These are phyloP conservation scores for Acleris literana DNA, from an alignment of 2,888 invertebrate genomes.

Conservation along the genomic window DNA sequence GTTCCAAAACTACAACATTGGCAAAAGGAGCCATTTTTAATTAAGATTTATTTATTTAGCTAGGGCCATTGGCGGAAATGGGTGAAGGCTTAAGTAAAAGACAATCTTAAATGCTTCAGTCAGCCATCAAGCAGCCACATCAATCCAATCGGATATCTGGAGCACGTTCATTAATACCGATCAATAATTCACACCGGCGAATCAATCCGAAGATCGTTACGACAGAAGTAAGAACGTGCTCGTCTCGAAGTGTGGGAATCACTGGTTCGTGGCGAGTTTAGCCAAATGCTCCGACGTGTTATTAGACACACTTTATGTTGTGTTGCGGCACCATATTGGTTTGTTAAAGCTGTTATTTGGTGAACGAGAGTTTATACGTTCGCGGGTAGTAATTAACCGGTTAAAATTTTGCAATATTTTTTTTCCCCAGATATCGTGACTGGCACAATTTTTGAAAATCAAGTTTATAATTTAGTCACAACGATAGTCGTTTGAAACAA, in stretches of 20 bases:
- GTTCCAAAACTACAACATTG: too few relatives aligned
- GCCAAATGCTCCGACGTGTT: conserved; percentile 48
- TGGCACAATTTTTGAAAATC: background rate
- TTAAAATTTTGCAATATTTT: conserved; percentile 14
- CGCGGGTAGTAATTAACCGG: conserved; percentile 22
- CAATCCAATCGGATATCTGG: conserved; percentile 27
- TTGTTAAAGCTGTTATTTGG: conserved; percentile 45
- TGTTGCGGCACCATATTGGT: conserved; percentile 48
- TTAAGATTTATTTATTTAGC: too few relatives aligned
- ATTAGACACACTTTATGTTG: conserved; percentile 43
- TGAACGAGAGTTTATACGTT: conserved; percentile 41
- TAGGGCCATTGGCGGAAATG: too few relatives aligned
- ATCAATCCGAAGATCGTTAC: conserved; percentile 37
- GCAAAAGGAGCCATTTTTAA: too few relatives aligned
- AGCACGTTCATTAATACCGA: conserved; percentile 38
- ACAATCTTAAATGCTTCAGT: too few relatives aligned
- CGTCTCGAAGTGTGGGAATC: conserved; percentile 50
- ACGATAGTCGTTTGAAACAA: background rate
- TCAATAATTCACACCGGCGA: conserved; percentile 39
- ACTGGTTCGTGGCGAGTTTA: conserved; percentile 51
- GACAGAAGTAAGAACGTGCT: conserved; percentile 39
- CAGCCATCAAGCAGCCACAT: conserved; percentile 21
- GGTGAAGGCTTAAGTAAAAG: too few relatives aligned
- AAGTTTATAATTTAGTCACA: too few relatives aligned
- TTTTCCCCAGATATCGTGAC: background rate